Evolutionary conservation across 2,113 vertebrate species (phyloP), one percentile per base, ranked within the genome.

Genomic region (Phrynosoma blainvillii): DNA sequence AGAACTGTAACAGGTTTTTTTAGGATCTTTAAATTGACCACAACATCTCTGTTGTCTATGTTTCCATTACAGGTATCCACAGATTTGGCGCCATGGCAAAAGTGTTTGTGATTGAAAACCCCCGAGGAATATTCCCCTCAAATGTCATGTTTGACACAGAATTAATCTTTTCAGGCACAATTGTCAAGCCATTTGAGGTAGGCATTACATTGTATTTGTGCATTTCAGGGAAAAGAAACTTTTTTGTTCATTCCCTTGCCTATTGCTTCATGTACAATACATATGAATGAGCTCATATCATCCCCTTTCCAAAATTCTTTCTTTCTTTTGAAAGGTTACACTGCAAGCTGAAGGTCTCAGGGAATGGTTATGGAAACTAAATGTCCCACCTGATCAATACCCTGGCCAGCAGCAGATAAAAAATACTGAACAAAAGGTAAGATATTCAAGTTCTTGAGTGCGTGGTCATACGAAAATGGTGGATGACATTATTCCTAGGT

Each of bases 81-180:
- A 73, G 59, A 76, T 1, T 27, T 30, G 80, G 73, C 2, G 8
- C 66, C 7, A 27, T 82, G 65, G 20, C 9, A 9, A 78, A 79
- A 68, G 1, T 52, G 4, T 32, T 52, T 40, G 6, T 66, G 20
- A 12, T 68, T 4, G 23, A 7, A 1, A 6, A 16, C 8, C 23
- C 32, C 32, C 12, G 27, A 47, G 10, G 25, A 32, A 0, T 13
- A 20, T 25, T 78, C 18, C 84, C 25, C 36, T 65, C 84, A 52
- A 32, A 25, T 18, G 1, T 76, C 4, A 36, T 36, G 18, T 27
- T 25, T 5, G 70, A 3, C 16, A 3, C 36, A 75, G n/a, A 78
- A 40, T 0, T 4, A 56, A 3, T 12, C 0, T 0, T 68, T 36
- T 5, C 1, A 12, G 42, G 65, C 36, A 1, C 1, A 76, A n/a